Percentiles rank a stretch among this genome's conserved stretches.
These are phyloP conservation scores for Cetoscarus ocellatus DNA, from an alignment of 2,797 vertebrate genomes.

Conservation along the genomic window DNA sequence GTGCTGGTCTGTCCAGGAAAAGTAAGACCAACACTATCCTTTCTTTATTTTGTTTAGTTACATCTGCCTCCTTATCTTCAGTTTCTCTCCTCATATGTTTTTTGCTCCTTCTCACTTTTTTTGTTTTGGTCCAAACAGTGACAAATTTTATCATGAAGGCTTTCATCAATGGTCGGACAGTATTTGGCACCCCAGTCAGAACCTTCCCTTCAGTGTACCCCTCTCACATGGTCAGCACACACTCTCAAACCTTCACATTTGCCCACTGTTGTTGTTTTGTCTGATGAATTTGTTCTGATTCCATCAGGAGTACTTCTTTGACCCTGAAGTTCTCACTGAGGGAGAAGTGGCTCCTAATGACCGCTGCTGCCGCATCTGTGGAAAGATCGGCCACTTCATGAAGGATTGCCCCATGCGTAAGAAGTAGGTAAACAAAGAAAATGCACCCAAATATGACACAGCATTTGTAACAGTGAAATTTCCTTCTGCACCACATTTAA, in stretches of 20 bases:
- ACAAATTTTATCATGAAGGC: slow-evolving; percentile 99
- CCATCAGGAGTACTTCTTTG: slow-evolving; percentile 95
- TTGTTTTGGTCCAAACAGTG: slow-evolving; percentile 82
- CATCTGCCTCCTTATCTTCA: not conserved
- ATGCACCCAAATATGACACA: not conserved
- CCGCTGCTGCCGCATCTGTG: slow-evolving; percentile 96
- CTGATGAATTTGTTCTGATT: not conserved
- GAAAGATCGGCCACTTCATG: slow-evolving; percentile 98
- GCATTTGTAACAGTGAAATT: not conserved
- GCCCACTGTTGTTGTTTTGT: not conserved
- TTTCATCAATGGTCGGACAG: slow-evolving; percentile 94
- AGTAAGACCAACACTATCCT: slow-evolving; percentile 80
- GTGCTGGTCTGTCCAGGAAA: slow-evolving; percentile 95
- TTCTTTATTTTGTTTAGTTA: not conserved
- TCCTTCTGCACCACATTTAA: not conserved
- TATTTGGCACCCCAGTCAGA: slow-evolving; percentile 92
- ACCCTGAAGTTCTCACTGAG: slow-evolving; percentile 93
- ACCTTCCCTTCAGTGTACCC: slow-evolving; percentile 87
- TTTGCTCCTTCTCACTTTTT: not conserved
- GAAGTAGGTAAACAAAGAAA: slow-evolving; percentile 84
- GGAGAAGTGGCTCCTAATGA: slow-evolving; percentile 96
- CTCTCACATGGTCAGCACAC: slow-evolving; percentile 89
- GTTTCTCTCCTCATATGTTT: not conserved
- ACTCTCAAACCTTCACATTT: not conserved
- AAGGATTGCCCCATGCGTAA: slow-evolving; percentile 95